Base-by-base conservation (phyloP, 2,113 vertebrate species). In the Daboia siamensis region DNA sequence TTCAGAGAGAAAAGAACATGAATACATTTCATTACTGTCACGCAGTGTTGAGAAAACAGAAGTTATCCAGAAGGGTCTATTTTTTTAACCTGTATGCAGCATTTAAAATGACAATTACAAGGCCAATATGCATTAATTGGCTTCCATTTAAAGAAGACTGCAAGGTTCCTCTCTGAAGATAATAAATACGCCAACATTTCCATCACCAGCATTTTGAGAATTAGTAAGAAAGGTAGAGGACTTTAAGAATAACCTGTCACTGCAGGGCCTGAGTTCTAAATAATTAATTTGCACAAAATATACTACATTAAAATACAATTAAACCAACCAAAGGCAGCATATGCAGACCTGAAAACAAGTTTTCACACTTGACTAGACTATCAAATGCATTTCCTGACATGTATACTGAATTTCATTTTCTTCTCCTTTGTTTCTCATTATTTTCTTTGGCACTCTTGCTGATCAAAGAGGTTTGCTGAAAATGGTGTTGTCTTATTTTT, bases 71-170 rank as follows among this genome's bases (percentile, higher is more conserved):
- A 95, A 94, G 95, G 95, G 52, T 39, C 87, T 95, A 96, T 96
- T 94, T 92, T 94, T 92, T 86, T 2, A 94, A 90, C 74, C 93
- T 96, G 91, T 74, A 86, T 0, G 3, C 21, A 96, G 93, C 92
- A 94, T 93, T 90, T 97, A 96, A 97, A 97, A 94, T 97, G 97
- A 97, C 97, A 98, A 96, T 97, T 97, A 97, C 94, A 97, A 87
- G 96, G 95, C 74, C 95, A 92, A 90, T 94, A 93, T 86, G 95
- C 95, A 95, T 94, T 97, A 98, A 98, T 95, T 98, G 97, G 94
- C 94, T 97, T 91, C 64, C 74, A 91, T 90, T 94, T 97, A 88
- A 20, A 54, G 94, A 94, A 92, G 91, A 55, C 80, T 8, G 90
- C 84, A 94, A 97, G 90, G 44, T 94, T 57, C 33, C 7, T 59